These are phyloP conservation scores for Pogonophryne albipinna DNA, from an alignment of 2,797 vertebrate species.

Conservation along the genomic window DNA sequence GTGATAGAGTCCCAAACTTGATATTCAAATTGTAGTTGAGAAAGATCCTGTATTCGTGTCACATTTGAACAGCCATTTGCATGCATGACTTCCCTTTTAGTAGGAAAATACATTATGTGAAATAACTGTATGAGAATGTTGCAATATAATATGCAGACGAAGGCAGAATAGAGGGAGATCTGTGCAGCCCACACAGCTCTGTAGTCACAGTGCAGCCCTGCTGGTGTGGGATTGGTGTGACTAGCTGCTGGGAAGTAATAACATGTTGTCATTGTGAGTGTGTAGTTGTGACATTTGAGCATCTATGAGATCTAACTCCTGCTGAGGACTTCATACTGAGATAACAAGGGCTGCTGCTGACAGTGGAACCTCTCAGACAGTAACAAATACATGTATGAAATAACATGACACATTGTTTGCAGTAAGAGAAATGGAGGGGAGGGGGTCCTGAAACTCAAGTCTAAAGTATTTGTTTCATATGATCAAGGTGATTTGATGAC, in stretches of 20 bases:
- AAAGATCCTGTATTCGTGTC: too few relatives aligned
- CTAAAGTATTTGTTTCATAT: neutral
- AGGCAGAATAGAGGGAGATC: conserved; percentile 23
- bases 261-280: conserved; percentile 15
- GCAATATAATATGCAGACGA: conserved; percentile 13
- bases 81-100: neutral
- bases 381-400: neutral
- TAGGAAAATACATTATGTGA: neutral
- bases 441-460: neutral
- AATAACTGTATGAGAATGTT: conserved; percentile 1
- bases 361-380: neutral
- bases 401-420: neutral
- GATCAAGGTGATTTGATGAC: neutral
- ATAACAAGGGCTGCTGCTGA: conserved; percentile 5
- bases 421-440: neutral
- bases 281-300: conserved; percentile 16
- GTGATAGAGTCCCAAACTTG: too few relatives aligned
- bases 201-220: conserved; percentile 23
- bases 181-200: conserved; percentile 13
- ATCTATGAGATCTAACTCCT: conserved; percentile 3
- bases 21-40: too few relatives aligned
- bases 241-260: conserved; percentile 7
- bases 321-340: neutral
- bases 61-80: neutral
- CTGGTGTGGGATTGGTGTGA: conserved; percentile 21